Percentiles rank a stretch among this genome's conserved stretches.
Evolutionary conservation across 2,888 invertebrate species (phyloP).

Genomic region (Dasypogon diadema): DNA sequence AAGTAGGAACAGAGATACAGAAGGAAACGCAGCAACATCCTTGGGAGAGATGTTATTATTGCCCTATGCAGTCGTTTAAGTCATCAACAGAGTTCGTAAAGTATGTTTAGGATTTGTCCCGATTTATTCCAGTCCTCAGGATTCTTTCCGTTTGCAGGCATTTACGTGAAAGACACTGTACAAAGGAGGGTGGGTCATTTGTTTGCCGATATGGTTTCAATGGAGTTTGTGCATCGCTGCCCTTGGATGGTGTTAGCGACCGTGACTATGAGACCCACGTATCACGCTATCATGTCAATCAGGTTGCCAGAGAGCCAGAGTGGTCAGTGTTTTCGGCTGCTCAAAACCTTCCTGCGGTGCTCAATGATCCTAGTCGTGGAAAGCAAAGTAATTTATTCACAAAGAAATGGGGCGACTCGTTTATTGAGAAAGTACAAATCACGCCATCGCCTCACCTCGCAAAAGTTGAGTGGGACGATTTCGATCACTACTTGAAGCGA

Average conservation of each 20-base stretch:
- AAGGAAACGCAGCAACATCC: conserved; percentile 56
- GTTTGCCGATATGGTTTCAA: conserved; percentile 91
- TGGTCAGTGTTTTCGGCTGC: conserved; percentile 81
- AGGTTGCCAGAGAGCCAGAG: conserved; percentile 68
- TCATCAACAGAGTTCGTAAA: conserved; percentile 74
- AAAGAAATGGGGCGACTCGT: conserved; percentile 97
- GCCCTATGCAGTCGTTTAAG: conserved; percentile 73
- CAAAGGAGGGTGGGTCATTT: conserved; percentile 86
- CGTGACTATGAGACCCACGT: conserved; percentile 90
- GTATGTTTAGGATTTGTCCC: conserved; percentile 65
- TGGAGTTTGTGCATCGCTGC: conserved; percentile 86
- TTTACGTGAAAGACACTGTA: conserved; percentile 82
- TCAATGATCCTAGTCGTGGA: conserved; percentile 94
- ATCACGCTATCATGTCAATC: conserved; percentile 74
- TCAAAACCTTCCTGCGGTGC: conserved; percentile 94
- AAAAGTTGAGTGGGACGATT: conserved; percentile 84
- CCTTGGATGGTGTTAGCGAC: conserved; percentile 90
- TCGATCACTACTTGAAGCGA: conserved; percentile 87
- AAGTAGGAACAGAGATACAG: conserved; percentile 23
- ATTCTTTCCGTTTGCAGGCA: conserved; percentile 72
- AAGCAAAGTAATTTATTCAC: conserved; percentile 95
- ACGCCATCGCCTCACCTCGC: conserved; percentile 84
- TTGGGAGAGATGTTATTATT: conserved; percentile 76
- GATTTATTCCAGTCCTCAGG: neutral
- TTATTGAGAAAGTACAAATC: conserved; percentile 85